phyloP scores from a whole-genome alignment of 1,140 invertebrate genomes.

The Solen grandis region DNA sequence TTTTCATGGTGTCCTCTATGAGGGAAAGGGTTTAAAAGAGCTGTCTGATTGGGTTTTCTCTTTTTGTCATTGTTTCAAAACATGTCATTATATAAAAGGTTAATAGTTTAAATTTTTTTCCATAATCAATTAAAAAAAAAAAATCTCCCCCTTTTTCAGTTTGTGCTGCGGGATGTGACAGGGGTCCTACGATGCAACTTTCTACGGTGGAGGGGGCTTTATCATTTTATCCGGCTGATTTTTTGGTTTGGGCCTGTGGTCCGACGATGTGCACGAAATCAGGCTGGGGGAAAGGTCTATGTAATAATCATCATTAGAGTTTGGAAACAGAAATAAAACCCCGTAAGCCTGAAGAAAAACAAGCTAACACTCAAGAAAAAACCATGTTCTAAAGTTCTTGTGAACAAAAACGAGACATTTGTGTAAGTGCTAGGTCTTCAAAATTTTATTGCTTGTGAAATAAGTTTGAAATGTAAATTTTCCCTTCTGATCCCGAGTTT shows the following conservation, averaged over 20 bases:
- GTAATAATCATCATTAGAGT: background rate
- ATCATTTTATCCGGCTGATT: slow-evolving; percentile 49
- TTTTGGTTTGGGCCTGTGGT: slow-evolving; percentile 40
- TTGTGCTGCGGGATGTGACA: slow-evolving; percentile 55
- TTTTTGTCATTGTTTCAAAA: too few relatives aligned
- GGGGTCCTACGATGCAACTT: slow-evolving; percentile 62
- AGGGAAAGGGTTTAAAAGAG: too few relatives aligned
- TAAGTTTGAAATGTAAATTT: too few relatives aligned
- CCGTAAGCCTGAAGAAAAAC: background rate
- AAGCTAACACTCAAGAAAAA: background rate
- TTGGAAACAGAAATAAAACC: background rate
- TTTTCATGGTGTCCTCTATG: too few relatives aligned
- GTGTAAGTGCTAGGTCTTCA: too few relatives aligned
- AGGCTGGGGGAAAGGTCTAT: background rate
- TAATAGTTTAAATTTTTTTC: too few relatives aligned
- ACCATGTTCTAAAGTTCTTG: slow-evolving; percentile 21
- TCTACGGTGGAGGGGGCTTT: slow-evolving; percentile 59
- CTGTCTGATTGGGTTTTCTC: too few relatives aligned
- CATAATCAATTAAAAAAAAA: background rate
- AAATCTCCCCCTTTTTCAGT: slow-evolving; percentile 56
- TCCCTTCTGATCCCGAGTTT: too few relatives aligned
- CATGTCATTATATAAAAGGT: too few relatives aligned
- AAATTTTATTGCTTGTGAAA: too few relatives aligned
- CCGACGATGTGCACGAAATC: slow-evolving; percentile 18
- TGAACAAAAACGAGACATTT: slow-evolving; percentile 19